Percentiles rank a stretch among this genome's conserved stretches.
Evolutionary conservation across 2,113 vertebrate genomes (phyloP).

Genomic region (Rhineura floridana): DNA sequence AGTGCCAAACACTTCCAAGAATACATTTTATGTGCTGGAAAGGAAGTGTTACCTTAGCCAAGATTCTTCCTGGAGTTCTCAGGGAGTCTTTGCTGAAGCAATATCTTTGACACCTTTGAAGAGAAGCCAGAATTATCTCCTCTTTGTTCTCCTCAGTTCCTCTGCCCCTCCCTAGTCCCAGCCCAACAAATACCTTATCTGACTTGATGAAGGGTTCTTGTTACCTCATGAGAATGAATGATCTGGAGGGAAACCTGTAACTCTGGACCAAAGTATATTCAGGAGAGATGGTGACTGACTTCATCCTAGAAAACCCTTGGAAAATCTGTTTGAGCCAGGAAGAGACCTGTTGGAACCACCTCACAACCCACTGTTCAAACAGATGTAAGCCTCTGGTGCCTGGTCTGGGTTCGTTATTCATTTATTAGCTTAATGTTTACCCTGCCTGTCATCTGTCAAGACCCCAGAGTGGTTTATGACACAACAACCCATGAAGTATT

Average conservation of each 20-base stretch:
- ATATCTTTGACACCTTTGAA: slow-evolving; percentile 10
- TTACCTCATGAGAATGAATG: background rate
- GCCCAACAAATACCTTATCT: background rate
- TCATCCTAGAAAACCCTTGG: background rate
- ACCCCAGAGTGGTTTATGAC: too few relatives aligned
- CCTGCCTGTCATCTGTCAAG: too few relatives aligned
- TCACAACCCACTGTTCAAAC: too few relatives aligned
- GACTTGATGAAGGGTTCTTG: background rate
- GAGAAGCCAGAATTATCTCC: background rate
- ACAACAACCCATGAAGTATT: too few relatives aligned
- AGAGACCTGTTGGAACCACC: background rate
- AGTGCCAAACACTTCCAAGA: background rate
- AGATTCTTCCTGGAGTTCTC: background rate
- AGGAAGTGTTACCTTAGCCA: background rate
- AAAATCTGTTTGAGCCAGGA: background rate
- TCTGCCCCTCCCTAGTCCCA: background rate
- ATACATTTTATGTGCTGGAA: background rate
- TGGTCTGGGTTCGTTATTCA: too few relatives aligned
- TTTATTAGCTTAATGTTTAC: too few relatives aligned
- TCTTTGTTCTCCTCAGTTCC: background rate
- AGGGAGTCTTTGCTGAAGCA: slow-evolving; percentile 6
- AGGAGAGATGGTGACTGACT: background rate
- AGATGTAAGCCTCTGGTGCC: too few relatives aligned
- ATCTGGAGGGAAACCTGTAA: background rate
- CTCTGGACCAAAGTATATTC: background rate